These are phyloP conservation scores for Oreochromis mossambicus DNA, from an alignment of 2,797 vertebrate species.

Conservation along the genomic window DNA sequence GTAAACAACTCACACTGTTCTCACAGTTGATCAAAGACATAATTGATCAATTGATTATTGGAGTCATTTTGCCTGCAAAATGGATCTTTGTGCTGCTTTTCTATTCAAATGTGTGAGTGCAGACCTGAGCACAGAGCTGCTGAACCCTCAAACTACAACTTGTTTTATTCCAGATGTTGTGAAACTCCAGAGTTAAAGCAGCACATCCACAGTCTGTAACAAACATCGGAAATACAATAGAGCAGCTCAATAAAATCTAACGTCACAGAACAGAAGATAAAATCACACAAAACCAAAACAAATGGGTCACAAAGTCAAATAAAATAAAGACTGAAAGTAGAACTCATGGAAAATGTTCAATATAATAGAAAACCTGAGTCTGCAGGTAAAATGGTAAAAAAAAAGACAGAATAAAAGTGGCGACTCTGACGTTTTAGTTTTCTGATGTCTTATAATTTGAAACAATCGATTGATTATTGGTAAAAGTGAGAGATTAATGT, in stretches of 20 bases:
- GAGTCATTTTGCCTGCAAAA: background rate
- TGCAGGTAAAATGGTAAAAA: accelerated
- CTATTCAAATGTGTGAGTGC: background rate
- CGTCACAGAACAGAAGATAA: background rate
- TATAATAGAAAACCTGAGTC: background rate
- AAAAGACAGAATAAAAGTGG: accelerated
- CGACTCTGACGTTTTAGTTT: accelerated
- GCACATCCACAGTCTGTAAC: background rate
- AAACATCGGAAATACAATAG: background rate
- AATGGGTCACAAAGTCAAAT: background rate
- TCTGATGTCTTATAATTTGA: background rate
- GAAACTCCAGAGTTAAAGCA: background rate
- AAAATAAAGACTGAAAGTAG: background rate
- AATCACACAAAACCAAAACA: background rate
- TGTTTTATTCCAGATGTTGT: background rate
- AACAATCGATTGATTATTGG: background rate
- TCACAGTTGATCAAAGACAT: background rate
- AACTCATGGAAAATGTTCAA: accelerated
- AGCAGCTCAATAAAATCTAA: background rate
- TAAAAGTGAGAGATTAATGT: background rate
- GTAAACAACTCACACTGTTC: too few species aligned
- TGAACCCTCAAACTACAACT: background rate
- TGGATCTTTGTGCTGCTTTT: background rate
- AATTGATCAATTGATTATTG: background rate
- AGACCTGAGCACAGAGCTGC: accelerated